Evolutionary conservation across 2,797 vertebrate species (phyloP), one percentile per base, ranked within the genome.

Genomic region (Myripristis jacobus): DNA sequence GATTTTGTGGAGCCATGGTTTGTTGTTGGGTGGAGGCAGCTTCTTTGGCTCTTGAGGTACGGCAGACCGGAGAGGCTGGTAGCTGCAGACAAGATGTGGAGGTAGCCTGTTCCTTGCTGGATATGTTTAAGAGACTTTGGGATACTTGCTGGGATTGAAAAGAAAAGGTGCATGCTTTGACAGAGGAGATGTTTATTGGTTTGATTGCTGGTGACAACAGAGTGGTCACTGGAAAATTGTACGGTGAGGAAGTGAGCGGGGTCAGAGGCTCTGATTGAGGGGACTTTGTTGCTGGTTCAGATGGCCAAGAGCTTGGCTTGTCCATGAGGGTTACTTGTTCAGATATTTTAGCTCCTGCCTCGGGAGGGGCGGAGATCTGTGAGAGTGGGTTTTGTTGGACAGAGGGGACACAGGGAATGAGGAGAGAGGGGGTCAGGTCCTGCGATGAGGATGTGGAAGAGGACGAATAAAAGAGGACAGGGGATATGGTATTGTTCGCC

Each of bases 361-460:
- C 75, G 51, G 11, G 61, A 34, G 41, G 64, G 51, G 25, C 34
- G 6, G 18, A 69, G 19, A 59, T 79, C 55, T 69, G 51, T 1
- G 55, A 27, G 1, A 51, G 27, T 1, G 46, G 58, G n/a, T 13
- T 16, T 8, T 59, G 64, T 15, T 43, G 79, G 52, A 60, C 29
- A 4, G 73, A 6, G 7, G n/a, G 63, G 29, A 31, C 29, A 13
- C 16, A 9, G 11, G 70, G 56, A 31, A 68, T 0, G 21, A 88
- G 85, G 70, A 68, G 44, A 11, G 91, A 91, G 0, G 91, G 89
- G 2, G 88, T 92, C 60, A 87, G 78, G 67, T 92, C 88, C 63
- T 84, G 73, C 8, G 90, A 89, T 2, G 89, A 87, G 10, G 85
- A 54, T 19, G 70, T 46, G 6, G 88, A 88, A 2, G 81, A 84